Evolutionary conservation across 2,797 vertebrate genomes (phyloP), one percentile per base, ranked within the genome.

Genomic region (Melanotaenia pygmaea): DNA sequence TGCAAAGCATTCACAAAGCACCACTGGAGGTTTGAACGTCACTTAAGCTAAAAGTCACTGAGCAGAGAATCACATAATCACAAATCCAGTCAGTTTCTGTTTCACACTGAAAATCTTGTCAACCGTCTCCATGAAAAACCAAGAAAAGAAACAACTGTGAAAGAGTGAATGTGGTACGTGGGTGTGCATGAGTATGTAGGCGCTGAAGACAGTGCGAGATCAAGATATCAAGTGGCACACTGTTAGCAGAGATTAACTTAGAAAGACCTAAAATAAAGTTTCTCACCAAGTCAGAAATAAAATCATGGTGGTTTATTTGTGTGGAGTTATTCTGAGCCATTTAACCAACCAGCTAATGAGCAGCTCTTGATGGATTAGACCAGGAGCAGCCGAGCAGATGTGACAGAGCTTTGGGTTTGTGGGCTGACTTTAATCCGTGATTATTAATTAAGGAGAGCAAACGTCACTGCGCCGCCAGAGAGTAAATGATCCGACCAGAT

Each of bases 311-410:
- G 69, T 34, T 79, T 12, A 64, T 66, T 66, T 70, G 54, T 61
- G 56, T 70, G 69, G 40, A 74, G 53, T 83, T 73, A 71, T 73
- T 77, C 43, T 5, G 24, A 66, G 53, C 70, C 64, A 76, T 85
- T 87, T 67, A 79, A 76, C 43, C 75, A 70, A 67, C 77, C 74
- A 61, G 76, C 60, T 85, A 71, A 88, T 69, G 81, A 79, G 54
- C 67, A 70, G 67, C 70, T 79, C 67, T 34, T 81, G 66, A 82
- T 83, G 80, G 84, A 87, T 80, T 76, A 73, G 43, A 69, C 56
- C 6, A 3, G 34, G 72, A 74, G 64, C 18, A 3, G 65, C 54
- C 53, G 51, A 79, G 82, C 79, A 70, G 77, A 86, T 76, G 79
- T 67, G 77, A 79, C 66, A 74, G 66, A 69, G 64, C 63, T 62